A percentile compares a stretch with the other conserved stretches of the same genome.
These are phyloP conservation scores for Felis catus DNA, from an alignment of 2,113 vertebrate genomes.

Conservation along the genomic window F.catus_Fca126_mat1.0 CM031425.1:2803001-2803500, in stretches of 20 bases:
- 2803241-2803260: neutral
- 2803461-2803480: slow-evolving; percentile 14
- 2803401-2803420: neutral
- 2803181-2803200: neutral
- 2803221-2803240: neutral
- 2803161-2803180: neutral
- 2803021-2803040: neutral
- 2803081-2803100: neutral
- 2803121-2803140: neutral
- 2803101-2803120: neutral
- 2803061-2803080: neutral
- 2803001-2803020: neutral
- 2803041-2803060: neutral
- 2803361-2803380: neutral
- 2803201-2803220: neutral
- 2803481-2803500: neutral
- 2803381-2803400: neutral
- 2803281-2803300: neutral
- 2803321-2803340: neutral
- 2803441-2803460: neutral
- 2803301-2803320: neutral
- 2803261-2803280: neutral
- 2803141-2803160: slow-evolving; percentile 9
- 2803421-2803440: neutral
- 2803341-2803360: neutral